phyloP scores from a whole-genome alignment of 2,113 vertebrate species.

The Paratilapia polleni region DNA sequence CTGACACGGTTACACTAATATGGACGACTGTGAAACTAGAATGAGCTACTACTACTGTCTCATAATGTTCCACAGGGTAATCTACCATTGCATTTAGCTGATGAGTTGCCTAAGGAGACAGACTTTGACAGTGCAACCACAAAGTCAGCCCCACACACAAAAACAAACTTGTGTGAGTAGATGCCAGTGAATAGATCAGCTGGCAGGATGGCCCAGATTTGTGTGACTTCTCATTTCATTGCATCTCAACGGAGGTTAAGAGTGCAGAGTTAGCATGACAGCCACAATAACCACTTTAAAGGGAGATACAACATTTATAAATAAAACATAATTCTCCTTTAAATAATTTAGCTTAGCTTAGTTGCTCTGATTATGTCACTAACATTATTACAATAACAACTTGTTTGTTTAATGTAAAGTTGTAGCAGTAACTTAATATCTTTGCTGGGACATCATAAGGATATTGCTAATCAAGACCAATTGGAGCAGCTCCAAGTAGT shows the following conservation, averaged over 20 bases:
- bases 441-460: too few species aligned
- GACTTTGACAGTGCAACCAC: neutral
- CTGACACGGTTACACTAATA: neutral
- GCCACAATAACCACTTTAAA: neutral
- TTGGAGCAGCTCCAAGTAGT: neutral
- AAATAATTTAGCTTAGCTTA: neutral
- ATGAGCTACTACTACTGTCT: neutral
- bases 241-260: neutral
- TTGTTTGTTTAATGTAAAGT: neutral
- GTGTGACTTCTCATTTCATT: neutral
- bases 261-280: neutral
- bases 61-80: too few species aligned
- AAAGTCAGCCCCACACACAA: neutral
- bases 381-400: neutral
- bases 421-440: too few species aligned
- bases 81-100: neutral
- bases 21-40: neutral
- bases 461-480: neutral
- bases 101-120: neutral
- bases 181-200: neutral
- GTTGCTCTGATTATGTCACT: neutral
- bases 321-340: neutral
- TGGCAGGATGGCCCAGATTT: neutral
- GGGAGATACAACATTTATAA: accelerated
- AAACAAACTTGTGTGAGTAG: neutral